phyloP scores from a whole-genome alignment of 2,888 invertebrate genomes.

The Drosophila hawaiiensis region DNA sequence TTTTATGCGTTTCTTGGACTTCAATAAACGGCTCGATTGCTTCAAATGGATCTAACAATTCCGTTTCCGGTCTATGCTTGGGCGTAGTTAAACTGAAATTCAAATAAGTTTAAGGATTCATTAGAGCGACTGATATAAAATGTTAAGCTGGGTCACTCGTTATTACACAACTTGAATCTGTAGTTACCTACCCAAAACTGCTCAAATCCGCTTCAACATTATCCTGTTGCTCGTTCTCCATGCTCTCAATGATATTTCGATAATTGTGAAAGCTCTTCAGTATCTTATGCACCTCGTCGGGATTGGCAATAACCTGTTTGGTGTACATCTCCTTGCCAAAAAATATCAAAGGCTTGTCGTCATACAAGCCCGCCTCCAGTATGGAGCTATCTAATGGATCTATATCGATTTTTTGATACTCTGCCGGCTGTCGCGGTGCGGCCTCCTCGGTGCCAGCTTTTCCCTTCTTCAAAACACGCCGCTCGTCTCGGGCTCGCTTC shows the following conservation, averaged over 20 bases:
- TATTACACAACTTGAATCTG: not conserved
- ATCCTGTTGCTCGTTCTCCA: conserved; percentile 77
- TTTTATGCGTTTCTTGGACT: conserved; percentile 41
- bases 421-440: conserved; percentile 71
- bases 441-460: conserved; percentile 13
- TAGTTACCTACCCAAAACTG: conserved; percentile 48
- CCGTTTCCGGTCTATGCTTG: conserved; percentile 47
- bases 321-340: conserved; percentile 79
- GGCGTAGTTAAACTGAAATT: conserved; percentile 47
- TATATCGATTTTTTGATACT: conserved; percentile 83
- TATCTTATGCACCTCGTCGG: conserved; percentile 78
- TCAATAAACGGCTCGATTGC: conserved; percentile 75
- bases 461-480: conserved; percentile 41
- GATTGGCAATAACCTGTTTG: conserved; percentile 65
- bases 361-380: conserved; percentile 77
- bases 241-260: conserved; percentile 81
- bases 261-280: conserved; percentile 83
- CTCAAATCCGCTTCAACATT: conserved; percentile 39
- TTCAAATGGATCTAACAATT: conserved; percentile 69
- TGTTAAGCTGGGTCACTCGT: not conserved
- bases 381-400: conserved; percentile 77
- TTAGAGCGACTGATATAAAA: not conserved
- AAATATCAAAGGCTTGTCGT: conserved; percentile 83
- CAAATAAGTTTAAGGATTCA: not conserved
- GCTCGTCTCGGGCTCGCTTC: conserved; percentile 65